Base-by-base conservation (phyloP, 2,113 vertebrate genomes). In the Microtus oregoni region DNA sequence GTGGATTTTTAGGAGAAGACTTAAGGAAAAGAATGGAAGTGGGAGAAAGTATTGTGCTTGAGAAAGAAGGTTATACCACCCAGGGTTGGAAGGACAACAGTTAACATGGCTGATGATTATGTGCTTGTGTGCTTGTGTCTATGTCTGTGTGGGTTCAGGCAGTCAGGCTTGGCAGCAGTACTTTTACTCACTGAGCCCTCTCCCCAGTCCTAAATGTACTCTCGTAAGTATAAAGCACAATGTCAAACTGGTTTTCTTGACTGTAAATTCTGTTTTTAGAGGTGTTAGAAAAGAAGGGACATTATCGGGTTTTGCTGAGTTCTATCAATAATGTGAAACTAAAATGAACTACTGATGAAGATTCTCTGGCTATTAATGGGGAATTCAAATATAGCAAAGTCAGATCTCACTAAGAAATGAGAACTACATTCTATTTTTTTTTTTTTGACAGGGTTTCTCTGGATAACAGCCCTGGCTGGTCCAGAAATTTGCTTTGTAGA, bases 261-360 rank as follows among this genome's bases (percentile, higher is more conserved):
- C 32, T 73, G 13, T 72, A 78, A 95, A 90, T 68, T 77, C 22
- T 90, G 19, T 22, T 68, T 96, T 93, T 76, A 96, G 76, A 96
- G 68, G 14, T 58, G 7, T 44, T 61, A 32, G 50, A 78, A 93
- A 92, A 91, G 75, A 86, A 92, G 35, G 28, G 9, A 55, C 26
- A 38, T 30, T 55, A 22, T 19, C 94, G 32, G 17, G 63, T 67
- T 94, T 92, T 92, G 55, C 78, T 89, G 55, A 47, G 76, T 91
- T 52, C 86, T 38, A 91, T 73, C 38, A 67, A 38, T 90, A 89
- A 94, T 88, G 28, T 76, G 63, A 92, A 91, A 41, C n/a, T 41
- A 76, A 92, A 82, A 78, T 90, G 38, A 89, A 72, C 47, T 89
- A 61, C 52, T 91, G 19, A 28, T 89, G 38, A 76, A 26, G 32